phyloP scores from a whole-genome alignment of 2,113 vertebrate genomes.

The Myxocyprinus asiaticus region DNA sequence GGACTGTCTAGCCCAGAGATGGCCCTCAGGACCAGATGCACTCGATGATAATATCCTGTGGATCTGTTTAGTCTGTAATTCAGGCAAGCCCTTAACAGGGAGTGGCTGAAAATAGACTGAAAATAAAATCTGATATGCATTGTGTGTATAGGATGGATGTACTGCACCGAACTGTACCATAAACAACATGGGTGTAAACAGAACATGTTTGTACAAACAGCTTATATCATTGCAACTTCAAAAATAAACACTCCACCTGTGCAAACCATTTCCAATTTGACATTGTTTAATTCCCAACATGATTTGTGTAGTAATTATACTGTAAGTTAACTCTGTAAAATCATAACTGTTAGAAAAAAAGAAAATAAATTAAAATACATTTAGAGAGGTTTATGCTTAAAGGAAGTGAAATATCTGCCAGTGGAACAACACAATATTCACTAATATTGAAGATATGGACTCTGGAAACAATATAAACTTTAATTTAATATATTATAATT shows the following conservation, averaged over 20 bases:
- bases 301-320: no score
- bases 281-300: no score
- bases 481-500: no score
- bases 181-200: constrained; percentile 18
- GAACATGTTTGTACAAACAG: neutral
- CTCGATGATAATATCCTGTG: neutral
- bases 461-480: no score
- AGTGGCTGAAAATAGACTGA: constrained; percentile 9
- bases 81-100: neutral
- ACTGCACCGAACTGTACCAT: neutral
- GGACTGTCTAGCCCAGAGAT: constrained; percentile 3
- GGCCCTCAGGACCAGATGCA: constrained; percentile 11
- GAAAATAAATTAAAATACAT: no score
- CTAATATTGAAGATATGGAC: no score
- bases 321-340: no score
- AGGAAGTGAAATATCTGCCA: no score
- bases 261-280: neutral
- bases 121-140: neutral
- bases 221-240: neutral
- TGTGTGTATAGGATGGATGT: constrained; percentile 10
- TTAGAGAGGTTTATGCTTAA: no score
- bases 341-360: no score
- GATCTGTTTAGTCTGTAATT: constrained; percentile 3
- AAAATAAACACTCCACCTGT: neutral
- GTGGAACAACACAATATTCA: no score